Conservation (phyloP, 2,797 vertebrate species). For the Remorina albescens region DNA sequence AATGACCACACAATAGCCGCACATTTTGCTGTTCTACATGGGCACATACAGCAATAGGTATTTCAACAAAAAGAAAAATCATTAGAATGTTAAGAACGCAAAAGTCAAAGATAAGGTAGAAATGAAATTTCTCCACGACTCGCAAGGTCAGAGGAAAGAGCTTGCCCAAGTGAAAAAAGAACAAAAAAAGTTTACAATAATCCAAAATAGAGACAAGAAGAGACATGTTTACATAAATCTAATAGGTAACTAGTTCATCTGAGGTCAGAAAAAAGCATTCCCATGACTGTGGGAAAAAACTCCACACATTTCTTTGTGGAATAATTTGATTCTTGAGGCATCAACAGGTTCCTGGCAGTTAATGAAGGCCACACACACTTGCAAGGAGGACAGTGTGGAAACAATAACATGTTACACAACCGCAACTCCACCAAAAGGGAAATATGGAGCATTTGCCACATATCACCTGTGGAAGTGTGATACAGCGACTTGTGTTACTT, state of each 20-base stretch:
- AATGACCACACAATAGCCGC: constrained; percentile 16
- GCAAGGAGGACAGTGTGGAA: constrained; percentile 11
- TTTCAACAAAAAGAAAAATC: constrained; percentile 8
- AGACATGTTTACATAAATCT: background rate
- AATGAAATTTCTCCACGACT: constrained; percentile 1
- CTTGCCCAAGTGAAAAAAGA: background rate
- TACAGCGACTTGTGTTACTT: background rate
- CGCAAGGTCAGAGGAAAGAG: constrained; percentile 1
- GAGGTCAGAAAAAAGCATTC: background rate
- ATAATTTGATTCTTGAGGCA: constrained; percentile 31
- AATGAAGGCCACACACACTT: constrained; percentile 47
- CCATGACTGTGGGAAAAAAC: background rate
- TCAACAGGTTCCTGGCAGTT: constrained; percentile 20
- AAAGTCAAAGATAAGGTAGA: background rate
- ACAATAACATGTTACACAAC: constrained; percentile 42
- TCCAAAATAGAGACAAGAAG: background rate
- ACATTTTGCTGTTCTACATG: constrained; percentile 16
- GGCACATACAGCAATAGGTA: too few species aligned
- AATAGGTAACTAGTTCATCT: background rate
- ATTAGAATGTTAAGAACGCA: background rate
- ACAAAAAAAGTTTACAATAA: constrained; percentile 8
- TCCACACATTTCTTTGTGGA: constrained; percentile 1
- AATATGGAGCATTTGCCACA: background rate
- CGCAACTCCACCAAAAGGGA: constrained; percentile 16
- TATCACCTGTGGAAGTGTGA: constrained; percentile 10